Base-by-base conservation (phyloP, 2,797 vertebrate species). In the Trachops cirrhosus region DNA sequence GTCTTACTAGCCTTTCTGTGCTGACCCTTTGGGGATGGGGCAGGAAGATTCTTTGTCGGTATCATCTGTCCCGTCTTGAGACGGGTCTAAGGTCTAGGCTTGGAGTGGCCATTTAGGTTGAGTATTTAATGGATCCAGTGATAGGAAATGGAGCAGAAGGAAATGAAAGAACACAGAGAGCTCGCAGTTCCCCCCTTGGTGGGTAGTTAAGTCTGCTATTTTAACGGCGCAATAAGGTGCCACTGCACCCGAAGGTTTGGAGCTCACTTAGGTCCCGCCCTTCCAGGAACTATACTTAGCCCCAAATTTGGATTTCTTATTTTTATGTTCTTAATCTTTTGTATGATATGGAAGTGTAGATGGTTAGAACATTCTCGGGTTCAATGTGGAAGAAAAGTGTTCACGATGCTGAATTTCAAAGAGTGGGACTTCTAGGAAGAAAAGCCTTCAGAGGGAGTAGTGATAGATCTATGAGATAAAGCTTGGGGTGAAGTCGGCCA, bases 401-500 rank as follows among this genome's bases (percentile, higher is more conserved):
- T 70, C 57, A 54, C 22, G n/a, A 77, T 89, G 16, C 14, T 67
- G 32, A 48, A 59, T 90, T 95, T 84, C 88, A 32, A 95, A 86
- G 44, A 67, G 26, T 52, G 19, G 15, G 73, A 78, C 46, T 91
- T 37, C 1, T 52, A 83, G 44, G 29, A 93, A 29, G 37, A 89
- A 84, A 93, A 59, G 18, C 9, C 73, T 97, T 96, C 73, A 84
- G 78, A 93, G 80, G 70, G 44, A 86, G 52, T 19, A 68, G n/a
- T 32, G 59, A 78, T 86, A 48, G 37, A 86, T 89, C 46, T 37
- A 93, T 39, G 19, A 94, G 16, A 62, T 77, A 9, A 96, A 93
- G 97, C 87, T 44, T n/a, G n/a, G 62, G 3, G 91, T 82, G 90
- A 87, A 94, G 3, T 11, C 6, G 37, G 21, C 59, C 48, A 29